These are phyloP conservation scores for Platyscapa corneri DNA, from an alignment of 1,140 invertebrate genomes.

Conservation along the genomic window DNA sequence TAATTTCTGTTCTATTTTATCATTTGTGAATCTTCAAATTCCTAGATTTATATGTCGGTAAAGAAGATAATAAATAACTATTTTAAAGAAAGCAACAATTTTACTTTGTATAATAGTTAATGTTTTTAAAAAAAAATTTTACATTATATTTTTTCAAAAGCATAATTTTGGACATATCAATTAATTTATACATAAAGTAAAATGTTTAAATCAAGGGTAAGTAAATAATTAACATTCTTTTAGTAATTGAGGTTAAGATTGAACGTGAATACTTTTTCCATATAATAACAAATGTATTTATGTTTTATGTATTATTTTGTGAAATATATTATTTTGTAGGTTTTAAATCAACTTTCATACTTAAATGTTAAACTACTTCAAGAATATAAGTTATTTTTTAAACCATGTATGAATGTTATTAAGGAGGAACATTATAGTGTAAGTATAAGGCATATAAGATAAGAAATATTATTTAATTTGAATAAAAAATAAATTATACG, in stretches of 20 bases:
- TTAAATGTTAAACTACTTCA: neutral
- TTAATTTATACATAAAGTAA: slow-evolving; percentile 35
- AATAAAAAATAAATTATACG: neutral
- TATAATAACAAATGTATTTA: too few species aligned
- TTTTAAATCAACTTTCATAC: slow-evolving; percentile 8
- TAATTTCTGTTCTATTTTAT: slow-evolving; percentile 8
- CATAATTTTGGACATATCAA: neutral
- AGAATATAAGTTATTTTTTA: slow-evolving; percentile 12
- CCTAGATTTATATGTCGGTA: neutral
- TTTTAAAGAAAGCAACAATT: neutral
- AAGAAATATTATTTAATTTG: too few species aligned
- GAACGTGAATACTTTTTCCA: neutral
- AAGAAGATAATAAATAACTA: neutral
- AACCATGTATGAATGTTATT: slow-evolving; percentile 16
- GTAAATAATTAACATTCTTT: neutral
- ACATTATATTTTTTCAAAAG: too few species aligned
- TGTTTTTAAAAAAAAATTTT: neutral
- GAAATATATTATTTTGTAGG: too few species aligned
- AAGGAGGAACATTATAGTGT: neutral
- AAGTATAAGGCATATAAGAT: slow-evolving; percentile 6
- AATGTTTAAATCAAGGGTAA: slow-evolving; percentile 59
- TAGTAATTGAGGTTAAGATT: slow-evolving; percentile 51
- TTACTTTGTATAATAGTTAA: neutral
- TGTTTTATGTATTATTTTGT: too few species aligned
- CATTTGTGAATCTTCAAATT: neutral